These are phyloP conservation scores for Nymphalis c-album DNA, from an alignment of 2,888 invertebrate genomes.

Conservation along the genomic window DNA sequence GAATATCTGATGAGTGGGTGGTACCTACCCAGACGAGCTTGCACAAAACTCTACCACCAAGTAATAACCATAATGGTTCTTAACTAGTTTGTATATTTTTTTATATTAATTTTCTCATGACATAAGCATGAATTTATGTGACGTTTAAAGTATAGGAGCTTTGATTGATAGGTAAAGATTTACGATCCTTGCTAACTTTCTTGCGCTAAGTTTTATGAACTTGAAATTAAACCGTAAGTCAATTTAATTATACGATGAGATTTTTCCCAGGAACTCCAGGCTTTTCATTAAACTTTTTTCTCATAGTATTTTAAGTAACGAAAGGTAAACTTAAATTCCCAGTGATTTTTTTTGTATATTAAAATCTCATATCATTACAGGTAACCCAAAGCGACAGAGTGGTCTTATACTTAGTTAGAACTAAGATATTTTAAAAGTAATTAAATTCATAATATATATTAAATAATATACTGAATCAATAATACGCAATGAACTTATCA, in stretches of 20 bases:
- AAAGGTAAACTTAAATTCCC: neutral
- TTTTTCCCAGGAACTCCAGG: neutral
- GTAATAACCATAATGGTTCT: too few relatives aligned
- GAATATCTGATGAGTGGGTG: too few relatives aligned
- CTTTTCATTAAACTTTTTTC: neutral
- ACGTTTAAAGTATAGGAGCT: neutral
- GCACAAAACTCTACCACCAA: too few relatives aligned
- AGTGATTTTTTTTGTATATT: too few relatives aligned
- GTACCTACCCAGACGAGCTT: too few relatives aligned
- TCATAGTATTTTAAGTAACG: neutral
- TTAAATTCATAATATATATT: too few relatives aligned
- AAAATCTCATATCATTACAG: too few relatives aligned
- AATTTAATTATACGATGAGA: slow-evolving; percentile 17
- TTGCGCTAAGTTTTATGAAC: slow-evolving; percentile 36
- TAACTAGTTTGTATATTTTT: neutral
- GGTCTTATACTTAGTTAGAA: too few relatives aligned
- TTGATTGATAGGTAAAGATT: slow-evolving; percentile 48
- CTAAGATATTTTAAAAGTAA: too few relatives aligned
- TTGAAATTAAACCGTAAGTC: slow-evolving; percentile 26
- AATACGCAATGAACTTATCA: too few relatives aligned
- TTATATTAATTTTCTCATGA: neutral
- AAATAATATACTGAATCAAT: too few relatives aligned
- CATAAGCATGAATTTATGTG: neutral
- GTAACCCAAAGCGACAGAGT: too few relatives aligned
- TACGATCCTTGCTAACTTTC: slow-evolving; percentile 39